Base-by-base conservation (phyloP, 2,888 invertebrate species). In the Galerucella nymphaeae region DNA sequence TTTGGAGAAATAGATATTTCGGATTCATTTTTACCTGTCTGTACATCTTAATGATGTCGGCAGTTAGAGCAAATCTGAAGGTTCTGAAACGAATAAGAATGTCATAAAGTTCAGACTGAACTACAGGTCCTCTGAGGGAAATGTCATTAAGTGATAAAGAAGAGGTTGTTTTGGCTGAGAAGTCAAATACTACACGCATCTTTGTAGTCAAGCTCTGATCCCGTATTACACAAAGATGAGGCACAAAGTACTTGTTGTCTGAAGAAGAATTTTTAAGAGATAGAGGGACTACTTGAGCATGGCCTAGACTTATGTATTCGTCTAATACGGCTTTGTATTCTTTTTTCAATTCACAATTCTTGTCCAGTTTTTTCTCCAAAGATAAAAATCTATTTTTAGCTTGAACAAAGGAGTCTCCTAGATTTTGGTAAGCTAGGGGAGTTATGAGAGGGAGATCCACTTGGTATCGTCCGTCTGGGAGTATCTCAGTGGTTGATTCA, bases 171-270 rank as follows among this genome's bases (percentile, higher is more conserved):
- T 66, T 65, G 16, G 45, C 55, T 14, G 66, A 66, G 6, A 58
- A 72, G 59, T 75, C 66, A 61, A 75, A 75, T 8, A 75, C 73
- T 9, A 69, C 73, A 14, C 72, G 16, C n/a, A 74, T 42, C 63
- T 74, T 76, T n/a, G 76, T 76, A 11, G 59, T 55, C 9, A 16
- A 48, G 6, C 41, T 62, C 2, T 20, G 18, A 9, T 57, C 57
- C 9, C 23, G 11, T 8, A 20, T 8, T 10, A 57, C 57, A 57
- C 23, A 57, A 9, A 57, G 14, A 14, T 57, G 23, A 14, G 57
- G 57, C 4, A 57, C 20, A 57, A 57, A 57, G 18, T 57, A 57
- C 11, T 20, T 57, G 23, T 57, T 11, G 2, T 57, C 20, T 11
- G n/a, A 23, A 14, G 18, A 9, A 5, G n/a, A 57, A 3, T 57